Percentiles rank a stretch among this genome's conserved stretches.
Evolutionary conservation across 1,140 invertebrate species (phyloP).

Genomic region (Helicoverpa zea): DNA sequence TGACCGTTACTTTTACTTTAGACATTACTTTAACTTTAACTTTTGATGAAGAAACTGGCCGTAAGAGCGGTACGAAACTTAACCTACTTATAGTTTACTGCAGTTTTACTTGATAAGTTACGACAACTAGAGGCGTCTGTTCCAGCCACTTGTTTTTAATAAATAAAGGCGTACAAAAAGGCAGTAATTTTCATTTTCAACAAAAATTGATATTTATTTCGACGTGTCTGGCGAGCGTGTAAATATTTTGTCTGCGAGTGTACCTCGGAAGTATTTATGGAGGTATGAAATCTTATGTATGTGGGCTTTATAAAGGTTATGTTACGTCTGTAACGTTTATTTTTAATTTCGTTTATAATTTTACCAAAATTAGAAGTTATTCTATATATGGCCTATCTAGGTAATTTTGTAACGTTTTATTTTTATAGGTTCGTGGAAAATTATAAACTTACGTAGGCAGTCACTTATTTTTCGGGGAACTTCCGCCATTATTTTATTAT

Average conservation of each 20-base stretch:
- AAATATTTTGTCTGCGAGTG: neutral
- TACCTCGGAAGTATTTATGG: slow-evolving; percentile 7
- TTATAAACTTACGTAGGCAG: too few species aligned
- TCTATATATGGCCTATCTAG: too few species aligned
- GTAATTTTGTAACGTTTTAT: too few species aligned
- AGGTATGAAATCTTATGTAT: neutral
- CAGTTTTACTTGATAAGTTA: neutral
- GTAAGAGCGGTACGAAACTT: slow-evolving; percentile 21
- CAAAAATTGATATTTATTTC: slow-evolving; percentile 20
- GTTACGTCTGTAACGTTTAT: neutral
- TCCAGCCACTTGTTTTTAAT: neutral
- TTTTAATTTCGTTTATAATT: neutral
- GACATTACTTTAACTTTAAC: too few species aligned
- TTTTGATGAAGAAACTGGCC: too few species aligned
- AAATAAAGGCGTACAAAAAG: neutral
- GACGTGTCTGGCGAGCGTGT: neutral
- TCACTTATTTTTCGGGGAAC: neutral
- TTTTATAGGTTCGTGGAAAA: too few species aligned
- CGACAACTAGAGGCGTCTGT: neutral
- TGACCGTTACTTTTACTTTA: too few species aligned
- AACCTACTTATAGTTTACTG: neutral
- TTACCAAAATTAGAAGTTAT: too few species aligned
- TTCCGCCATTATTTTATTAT: neutral
- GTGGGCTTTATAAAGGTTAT: neutral
- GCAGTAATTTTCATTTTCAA: neutral